A percentile compares a stretch with the other conserved stretches of the same genome.
phyloP scores from a whole-genome alignment of 1,140 invertebrate species.

The Drosophila triauraria region DNA sequence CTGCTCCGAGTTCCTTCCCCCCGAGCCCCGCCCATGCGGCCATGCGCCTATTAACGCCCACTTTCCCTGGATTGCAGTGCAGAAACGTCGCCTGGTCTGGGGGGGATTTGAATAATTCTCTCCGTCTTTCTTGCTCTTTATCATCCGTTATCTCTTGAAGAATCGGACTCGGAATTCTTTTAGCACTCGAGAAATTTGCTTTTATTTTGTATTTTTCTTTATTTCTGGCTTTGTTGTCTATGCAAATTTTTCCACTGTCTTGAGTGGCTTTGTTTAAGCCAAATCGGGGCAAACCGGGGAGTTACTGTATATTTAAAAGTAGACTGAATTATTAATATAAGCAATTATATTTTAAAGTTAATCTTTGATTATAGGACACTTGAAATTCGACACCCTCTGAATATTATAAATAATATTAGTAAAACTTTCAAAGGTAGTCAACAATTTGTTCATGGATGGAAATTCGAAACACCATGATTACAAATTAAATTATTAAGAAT shows the following conservation, averaged over 20 bases:
- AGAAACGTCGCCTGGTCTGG: constrained; percentile 26
- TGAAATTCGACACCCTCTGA: background rate
- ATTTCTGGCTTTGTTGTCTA: constrained; percentile 27
- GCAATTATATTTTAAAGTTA: background rate
- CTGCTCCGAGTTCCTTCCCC: constrained; percentile 37
- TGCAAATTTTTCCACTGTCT: constrained; percentile 51
- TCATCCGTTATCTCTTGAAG: constrained; percentile 51
- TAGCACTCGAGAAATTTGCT: constrained; percentile 25
- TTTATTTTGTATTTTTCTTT: constrained; percentile 18
- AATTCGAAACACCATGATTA: constrained; percentile 4
- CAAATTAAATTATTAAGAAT: background rate
- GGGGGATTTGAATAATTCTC: constrained; percentile 37
- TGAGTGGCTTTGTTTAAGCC: constrained; percentile 18
- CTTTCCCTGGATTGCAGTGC: constrained; percentile 38
- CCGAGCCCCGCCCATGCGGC: constrained; percentile 15
- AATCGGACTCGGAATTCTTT: constrained; percentile 40
- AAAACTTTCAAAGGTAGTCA: background rate
- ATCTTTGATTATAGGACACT: background rate
- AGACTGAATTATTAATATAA: background rate
- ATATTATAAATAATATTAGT: background rate
- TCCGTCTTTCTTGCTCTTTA: constrained; percentile 37
- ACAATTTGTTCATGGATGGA: background rate
- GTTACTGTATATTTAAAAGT: background rate
- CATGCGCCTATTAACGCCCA: constrained; percentile 33
- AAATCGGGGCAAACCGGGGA: constrained; percentile 6